Percentiles rank a stretch among this genome's conserved stretches.
These are phyloP conservation scores for Triops longicaudatus DNA, from an alignment of 1,140 invertebrate genomes.

Conservation along the genomic window DNA sequence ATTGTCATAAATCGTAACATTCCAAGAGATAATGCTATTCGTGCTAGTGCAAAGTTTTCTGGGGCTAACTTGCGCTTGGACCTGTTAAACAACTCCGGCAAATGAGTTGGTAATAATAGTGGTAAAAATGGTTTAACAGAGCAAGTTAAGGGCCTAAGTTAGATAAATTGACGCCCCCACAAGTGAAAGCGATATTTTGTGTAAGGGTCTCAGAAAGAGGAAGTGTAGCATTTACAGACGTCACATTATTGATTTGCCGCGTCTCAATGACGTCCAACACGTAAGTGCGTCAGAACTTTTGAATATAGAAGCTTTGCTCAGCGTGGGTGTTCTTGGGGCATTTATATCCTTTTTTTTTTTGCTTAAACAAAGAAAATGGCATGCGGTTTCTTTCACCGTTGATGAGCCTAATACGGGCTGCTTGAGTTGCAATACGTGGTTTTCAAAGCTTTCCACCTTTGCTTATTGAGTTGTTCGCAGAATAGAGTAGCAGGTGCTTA, in stretches of 20 bases:
- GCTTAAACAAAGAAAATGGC: neutral
- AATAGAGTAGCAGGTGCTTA: neutral
- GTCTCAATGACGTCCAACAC: conserved; percentile 6
- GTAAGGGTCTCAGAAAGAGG: no score
- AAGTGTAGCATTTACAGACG: neutral
- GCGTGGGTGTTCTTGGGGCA: neutral
- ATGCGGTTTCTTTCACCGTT: neutral
- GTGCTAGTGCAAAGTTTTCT: no score
- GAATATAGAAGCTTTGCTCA: neutral
- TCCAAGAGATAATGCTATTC: no score
- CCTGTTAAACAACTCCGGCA: no score
- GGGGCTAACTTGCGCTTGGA: no score
- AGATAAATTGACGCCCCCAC: no score
- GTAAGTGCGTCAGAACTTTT: neutral
- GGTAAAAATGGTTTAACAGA: no score
- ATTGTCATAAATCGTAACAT: neutral
- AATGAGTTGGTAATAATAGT: no score
- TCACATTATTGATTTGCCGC: neutral
- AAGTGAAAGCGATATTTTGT: no score
- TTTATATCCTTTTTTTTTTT: neutral
- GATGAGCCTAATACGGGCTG: neutral
- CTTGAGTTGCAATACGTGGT: neutral
- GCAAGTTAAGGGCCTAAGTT: no score
- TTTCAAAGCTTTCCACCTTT: neutral
- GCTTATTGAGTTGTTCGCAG: neutral